These are phyloP conservation scores for Corythoichthys haematopterus DNA, from an alignment of 2,113 vertebrate genomes.

Conservation along the genomic window DNA sequence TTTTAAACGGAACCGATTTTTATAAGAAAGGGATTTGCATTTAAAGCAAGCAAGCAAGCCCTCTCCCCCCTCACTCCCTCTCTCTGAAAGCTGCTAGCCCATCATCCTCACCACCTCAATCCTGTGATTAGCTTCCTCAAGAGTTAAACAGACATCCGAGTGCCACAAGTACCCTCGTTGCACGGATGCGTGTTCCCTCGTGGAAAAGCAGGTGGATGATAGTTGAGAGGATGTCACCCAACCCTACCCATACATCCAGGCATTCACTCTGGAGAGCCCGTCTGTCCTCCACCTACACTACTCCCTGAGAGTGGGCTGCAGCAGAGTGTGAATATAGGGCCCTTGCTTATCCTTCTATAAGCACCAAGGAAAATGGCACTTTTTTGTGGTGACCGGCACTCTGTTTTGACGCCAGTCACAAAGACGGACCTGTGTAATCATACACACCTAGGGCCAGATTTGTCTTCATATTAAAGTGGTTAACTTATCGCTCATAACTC, in stretches of 20 bases:
- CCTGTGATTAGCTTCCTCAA: constrained; percentile 72
- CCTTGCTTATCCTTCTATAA: constrained; percentile 66
- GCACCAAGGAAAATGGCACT: constrained; percentile 70
- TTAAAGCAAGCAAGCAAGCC: constrained; percentile 63
- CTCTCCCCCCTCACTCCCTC: constrained; percentile 34
- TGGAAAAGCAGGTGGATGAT: constrained; percentile 64
- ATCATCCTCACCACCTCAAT: constrained; percentile 68
- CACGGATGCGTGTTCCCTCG: constrained; percentile 48
- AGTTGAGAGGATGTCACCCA: constrained; percentile 37
- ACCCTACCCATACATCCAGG: constrained; percentile 65
- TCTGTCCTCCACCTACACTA: constrained; percentile 69
- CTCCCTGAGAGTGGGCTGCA: constrained; percentile 64
- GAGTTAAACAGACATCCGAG: constrained; percentile 73
- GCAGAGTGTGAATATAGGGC: constrained; percentile 66
- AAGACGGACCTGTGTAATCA: constrained; percentile 44
- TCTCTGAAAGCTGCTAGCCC: constrained; percentile 59
- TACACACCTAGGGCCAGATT: constrained; percentile 40
- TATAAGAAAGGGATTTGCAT: constrained; percentile 82
- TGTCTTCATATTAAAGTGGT: constrained; percentile 44
- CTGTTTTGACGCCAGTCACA: constrained; percentile 62
- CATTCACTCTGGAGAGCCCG: constrained; percentile 59
- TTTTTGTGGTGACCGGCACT: constrained; percentile 45
- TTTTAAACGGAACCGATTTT: constrained; percentile 81
- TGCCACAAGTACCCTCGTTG: constrained; percentile 63
- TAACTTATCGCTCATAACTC: constrained; percentile 2